Percentiles rank a stretch among this genome's conserved stretches.
phyloP scores from a whole-genome alignment of 2,888 invertebrate species.

The Linnaemya tessellans region DNA sequence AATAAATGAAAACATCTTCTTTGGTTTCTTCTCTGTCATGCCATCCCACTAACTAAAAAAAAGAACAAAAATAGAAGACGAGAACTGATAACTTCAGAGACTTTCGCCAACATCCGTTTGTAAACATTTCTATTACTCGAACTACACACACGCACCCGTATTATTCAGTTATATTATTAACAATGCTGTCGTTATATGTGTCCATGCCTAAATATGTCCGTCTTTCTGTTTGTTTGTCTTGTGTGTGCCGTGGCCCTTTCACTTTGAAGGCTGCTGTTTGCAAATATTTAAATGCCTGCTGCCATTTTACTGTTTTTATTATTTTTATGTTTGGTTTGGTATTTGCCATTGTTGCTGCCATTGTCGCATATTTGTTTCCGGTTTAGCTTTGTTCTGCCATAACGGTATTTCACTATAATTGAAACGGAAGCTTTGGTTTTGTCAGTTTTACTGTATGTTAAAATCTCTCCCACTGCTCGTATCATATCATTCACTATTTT shows the following conservation, averaged over 20 bases:
- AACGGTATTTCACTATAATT: constrained; percentile 78
- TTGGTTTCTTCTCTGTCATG: background rate
- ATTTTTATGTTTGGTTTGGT: constrained; percentile 38
- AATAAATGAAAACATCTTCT: constrained; percentile 34
- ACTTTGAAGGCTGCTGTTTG: constrained; percentile 31
- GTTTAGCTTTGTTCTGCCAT: constrained; percentile 74
- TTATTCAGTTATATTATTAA: background rate
- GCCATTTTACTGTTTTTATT: constrained; percentile 43
- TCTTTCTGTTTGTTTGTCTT: constrained; percentile 28
- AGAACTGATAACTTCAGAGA: constrained; percentile 57
- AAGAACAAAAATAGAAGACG: background rate
- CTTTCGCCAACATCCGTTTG: constrained; percentile 56
- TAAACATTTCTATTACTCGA: constrained; percentile 41
- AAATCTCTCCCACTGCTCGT: constrained; percentile 27
- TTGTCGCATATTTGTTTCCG: constrained; percentile 75
- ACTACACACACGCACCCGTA: constrained; percentile 3
- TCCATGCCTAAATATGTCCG: constrained; percentile 19
- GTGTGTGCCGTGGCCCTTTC: constrained; percentile 27
- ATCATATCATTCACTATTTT: constrained; percentile 3
- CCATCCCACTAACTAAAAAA: background rate
- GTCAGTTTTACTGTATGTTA: constrained; percentile 72
- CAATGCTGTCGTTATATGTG: constrained; percentile 12
- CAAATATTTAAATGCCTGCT: constrained; percentile 63
- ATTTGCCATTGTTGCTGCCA: constrained; percentile 60
- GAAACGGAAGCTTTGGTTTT: constrained; percentile 80